phyloP scores from a whole-genome alignment of 2,113 vertebrate genomes.

The Dicentrarchus labrax region DNA sequence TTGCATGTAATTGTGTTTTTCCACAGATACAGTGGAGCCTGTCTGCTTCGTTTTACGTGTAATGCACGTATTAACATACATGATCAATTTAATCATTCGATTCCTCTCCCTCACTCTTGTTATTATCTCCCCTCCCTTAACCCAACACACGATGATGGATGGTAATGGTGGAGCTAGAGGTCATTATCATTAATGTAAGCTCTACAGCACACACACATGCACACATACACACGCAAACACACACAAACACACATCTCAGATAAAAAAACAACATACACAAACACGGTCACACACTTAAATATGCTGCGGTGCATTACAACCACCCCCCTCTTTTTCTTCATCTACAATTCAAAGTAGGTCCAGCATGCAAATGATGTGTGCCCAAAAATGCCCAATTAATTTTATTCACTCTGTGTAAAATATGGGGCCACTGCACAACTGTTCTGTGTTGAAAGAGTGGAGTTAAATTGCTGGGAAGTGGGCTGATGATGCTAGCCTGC shows the following conservation, averaged over 20 bases:
- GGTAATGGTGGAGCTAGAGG: conserved; percentile 46
- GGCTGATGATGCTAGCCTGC: conserved; percentile 56
- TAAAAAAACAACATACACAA: conserved; percentile 18
- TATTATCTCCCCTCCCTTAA: conserved; percentile 19
- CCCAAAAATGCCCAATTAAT: conserved; percentile 79
- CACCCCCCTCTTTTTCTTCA: conserved; percentile 22
- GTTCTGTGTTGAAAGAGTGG: conserved; percentile 64
- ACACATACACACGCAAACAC: neutral
- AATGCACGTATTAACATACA: conserved; percentile 25
- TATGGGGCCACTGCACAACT: conserved; percentile 65
- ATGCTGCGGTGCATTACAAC: conserved; percentile 22
- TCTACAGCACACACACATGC: neutral
- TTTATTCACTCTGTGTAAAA: conserved; percentile 78
- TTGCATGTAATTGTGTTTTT: neutral
- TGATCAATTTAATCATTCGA: conserved; percentile 25
- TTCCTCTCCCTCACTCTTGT: conserved; percentile 17
- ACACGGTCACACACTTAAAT: conserved; percentile 27
- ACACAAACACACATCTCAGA: conserved; percentile 8
- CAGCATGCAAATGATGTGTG: conserved; percentile 67
- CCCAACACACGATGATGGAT: conserved; percentile 46
- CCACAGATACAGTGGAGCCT: neutral
- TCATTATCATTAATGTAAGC: conserved; percentile 62
- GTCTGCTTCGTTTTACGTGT: neutral
- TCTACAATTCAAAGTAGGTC: conserved; percentile 79
- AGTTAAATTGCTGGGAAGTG: conserved; percentile 72